These are phyloP conservation scores for Hemitrygon akajei DNA, from an alignment of 2,797 vertebrate species.

Conservation along the genomic window DNA sequence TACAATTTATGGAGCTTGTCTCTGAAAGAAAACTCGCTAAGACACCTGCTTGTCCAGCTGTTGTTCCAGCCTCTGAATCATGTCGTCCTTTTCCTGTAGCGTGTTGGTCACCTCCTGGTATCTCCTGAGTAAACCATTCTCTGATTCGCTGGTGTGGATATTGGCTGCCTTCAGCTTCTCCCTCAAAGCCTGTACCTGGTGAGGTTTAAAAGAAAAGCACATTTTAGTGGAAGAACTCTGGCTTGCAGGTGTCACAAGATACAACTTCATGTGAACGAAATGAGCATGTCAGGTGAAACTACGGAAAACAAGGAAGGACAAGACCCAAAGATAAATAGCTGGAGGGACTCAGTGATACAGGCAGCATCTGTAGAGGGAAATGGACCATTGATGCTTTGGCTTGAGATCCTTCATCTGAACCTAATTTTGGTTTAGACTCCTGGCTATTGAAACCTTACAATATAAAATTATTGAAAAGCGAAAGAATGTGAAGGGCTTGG, in stretches of 20 bases:
- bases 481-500: not conserved
- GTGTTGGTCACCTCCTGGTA: slow-evolving; percentile 72
- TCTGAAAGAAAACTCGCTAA: not conserved
- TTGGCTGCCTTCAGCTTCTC: slow-evolving; percentile 78
- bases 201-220: slow-evolving; percentile 42
- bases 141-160: slow-evolving; percentile 66
- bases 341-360: too few relatives aligned
- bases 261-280: not conserved
- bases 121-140: slow-evolving; percentile 66
- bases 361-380: too few relatives aligned
- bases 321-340: too few relatives aligned
- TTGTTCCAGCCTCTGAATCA: slow-evolving; percentile 70
- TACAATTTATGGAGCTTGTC: not conserved
- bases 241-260: not conserved
- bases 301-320: not conserved
- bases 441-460: not conserved
- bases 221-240: too few relatives aligned
- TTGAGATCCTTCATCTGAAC: too few relatives aligned
- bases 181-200: slow-evolving; percentile 80
- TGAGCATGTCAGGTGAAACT: not conserved
- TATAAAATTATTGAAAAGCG: too few relatives aligned
- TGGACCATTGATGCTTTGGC: too few relatives aligned
- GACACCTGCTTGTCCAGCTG: slow-evolving; percentile 84
- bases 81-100: slow-evolving; percentile 68
- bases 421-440: not conserved